Conservation (phyloP, 2,797 vertebrate genomes). For the Xenops minutus region DNA sequence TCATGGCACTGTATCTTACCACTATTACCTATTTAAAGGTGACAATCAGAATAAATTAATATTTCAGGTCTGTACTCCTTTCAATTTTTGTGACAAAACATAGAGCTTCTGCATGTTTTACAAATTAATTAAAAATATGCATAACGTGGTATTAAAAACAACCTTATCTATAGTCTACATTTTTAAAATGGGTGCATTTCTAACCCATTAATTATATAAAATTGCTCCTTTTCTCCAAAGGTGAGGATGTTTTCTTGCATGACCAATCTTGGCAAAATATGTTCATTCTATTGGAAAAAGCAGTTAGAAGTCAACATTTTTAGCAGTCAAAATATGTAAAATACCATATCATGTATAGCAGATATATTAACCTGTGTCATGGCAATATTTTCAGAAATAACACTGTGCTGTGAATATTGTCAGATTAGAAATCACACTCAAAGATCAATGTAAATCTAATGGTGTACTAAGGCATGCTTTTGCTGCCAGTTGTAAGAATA, state of each 20-base stretch:
- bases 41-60: background rate
- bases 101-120: background rate
- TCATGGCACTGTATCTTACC: background rate
- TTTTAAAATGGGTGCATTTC: background rate
- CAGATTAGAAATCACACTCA: background rate
- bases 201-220: background rate
- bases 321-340: background rate
- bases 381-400: background rate
- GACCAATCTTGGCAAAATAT: background rate
- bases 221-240: background rate
- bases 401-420: background rate
- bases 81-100: background rate
- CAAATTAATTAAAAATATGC: background rate
- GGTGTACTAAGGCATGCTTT: background rate
- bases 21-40: background rate
- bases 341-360: background rate
- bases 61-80: background rate
- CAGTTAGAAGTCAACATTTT: constrained; percentile 1
- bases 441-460: background rate
- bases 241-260: background rate
- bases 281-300: background rate
- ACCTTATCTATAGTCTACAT: background rate
- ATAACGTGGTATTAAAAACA: background rate
- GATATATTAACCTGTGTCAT: background rate
- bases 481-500: background rate